Base-by-base conservation (phyloP, 2,113 vertebrate genomes). In the Leptodactylus fuscus region DNA sequence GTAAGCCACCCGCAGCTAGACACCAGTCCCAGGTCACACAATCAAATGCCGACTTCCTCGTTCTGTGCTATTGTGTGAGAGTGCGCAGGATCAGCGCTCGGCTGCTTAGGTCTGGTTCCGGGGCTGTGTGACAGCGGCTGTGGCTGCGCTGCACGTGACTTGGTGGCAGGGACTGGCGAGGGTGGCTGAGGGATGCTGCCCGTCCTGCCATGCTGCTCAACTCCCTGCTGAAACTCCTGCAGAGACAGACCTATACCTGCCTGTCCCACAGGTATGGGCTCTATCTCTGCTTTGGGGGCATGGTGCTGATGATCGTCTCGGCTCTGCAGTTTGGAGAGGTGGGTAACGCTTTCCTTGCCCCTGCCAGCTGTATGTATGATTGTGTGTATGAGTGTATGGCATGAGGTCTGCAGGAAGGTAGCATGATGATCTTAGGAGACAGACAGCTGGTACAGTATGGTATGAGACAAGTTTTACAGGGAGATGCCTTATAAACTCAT, bases 261-360 rank as follows among this genome's bases (percentile, higher is more conserved):
- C 96, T 98, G 93, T 99, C 97, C 80, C 97, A 98, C 91, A 91
- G 97, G 65, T 98, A 98, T 88, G 97, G 97, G 79, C 96, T 98
- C 69, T 99, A 98, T 92, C 94, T 98, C 81, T 98, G 97, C 91
- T 98, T 99, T 82, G 97, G 96, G 41, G 97, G 97, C 82, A 90
- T 99, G 85, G 97, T 99, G n/a, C 96, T 99, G 90, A 95, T 96
- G 95, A 96, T 99, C 83, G 96, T 98, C 87, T 98, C 97, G 41
- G 97, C 97, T 69, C 96, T 99, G 89, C 97, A 98, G 92, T 99
- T 99, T 67, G 97, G 97, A 91, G 97, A 99, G 96, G 97, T 99
- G 88, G 94, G 94, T 88, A 78, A 84, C 49, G 65, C 9, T 53
- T 70, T 27, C 32, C 73, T 11, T 48, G 38, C 10, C 11, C 10